Evolutionary conservation across 2,113 vertebrate species (phyloP), one percentile per base, ranked within the genome.

Genomic region (Pantherophis guttatus): DNA sequence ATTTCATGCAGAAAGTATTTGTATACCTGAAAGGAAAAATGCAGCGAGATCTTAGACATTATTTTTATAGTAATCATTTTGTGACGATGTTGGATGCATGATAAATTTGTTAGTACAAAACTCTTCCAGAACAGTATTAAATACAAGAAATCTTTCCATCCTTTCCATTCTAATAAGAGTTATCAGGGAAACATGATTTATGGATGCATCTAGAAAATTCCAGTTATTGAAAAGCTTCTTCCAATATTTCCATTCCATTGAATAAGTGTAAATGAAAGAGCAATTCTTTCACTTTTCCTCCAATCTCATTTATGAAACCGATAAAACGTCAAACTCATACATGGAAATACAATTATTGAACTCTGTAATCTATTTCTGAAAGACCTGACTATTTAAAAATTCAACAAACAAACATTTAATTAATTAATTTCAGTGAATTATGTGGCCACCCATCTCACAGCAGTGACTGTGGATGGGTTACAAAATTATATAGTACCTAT

Each of bases 311-410:
- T n/a, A 39, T 19, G 52, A 55, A 54, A 39, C 52, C 7, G 39
- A 95, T 86, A 50, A 65, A 59, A 44, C 33, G 55, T 54, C 39
- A 94, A 94, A 90, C 6, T 55, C 86, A 0, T 57, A 94, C 13
- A 50, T 95, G 59, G 8, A 62, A 8, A 95, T 21, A 6, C 39
- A 86, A 93, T n/a, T 87, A 87, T 6, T 9, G 94, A 93, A 29
- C 50, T 92, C 33, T 92, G 91, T 5, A 3, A 21, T 50, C 19
- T 88, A 92, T 89, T 93, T 95, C 90, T 86, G 92, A 2, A 93
- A 52, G 59, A 57, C 52, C 52, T 58, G 94, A 89, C 33, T 54
- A 87, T 92, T 54, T 75, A 3, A 57, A 44, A 87, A 21, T 89
- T 39, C n/a, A 29, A 88, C 24, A 52, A 21, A 81, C n/a, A 52